A percentile compares a stretch with the other conserved stretches of the same genome.
Evolutionary conservation across 2,113 vertebrate species (phyloP).

Genomic region (Plecturocebus donacophilus): DNA sequence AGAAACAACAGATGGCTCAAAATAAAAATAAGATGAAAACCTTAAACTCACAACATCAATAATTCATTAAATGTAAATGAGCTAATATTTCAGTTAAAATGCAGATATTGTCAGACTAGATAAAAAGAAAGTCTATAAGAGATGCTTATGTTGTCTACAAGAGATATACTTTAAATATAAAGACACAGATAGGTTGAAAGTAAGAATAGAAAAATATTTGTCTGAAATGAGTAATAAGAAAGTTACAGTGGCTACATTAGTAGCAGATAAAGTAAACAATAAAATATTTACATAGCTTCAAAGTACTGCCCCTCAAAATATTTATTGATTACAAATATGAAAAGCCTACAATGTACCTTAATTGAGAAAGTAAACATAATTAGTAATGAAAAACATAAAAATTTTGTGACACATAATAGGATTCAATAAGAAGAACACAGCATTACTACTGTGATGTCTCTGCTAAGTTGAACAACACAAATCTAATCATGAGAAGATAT

Average conservation of each 20-base stretch:
- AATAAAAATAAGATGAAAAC: not conserved
- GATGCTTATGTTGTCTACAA: not conserved
- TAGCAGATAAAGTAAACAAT: not conserved
- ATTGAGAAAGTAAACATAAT: not conserved
- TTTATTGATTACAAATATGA: not conserved
- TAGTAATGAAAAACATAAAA: not conserved
- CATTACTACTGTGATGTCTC: not conserved
- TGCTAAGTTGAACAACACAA: not conserved
- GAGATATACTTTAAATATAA: not conserved
- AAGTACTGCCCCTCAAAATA: not conserved
- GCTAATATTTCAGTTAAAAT: slow-evolving; percentile 2
- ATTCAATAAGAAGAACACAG: not conserved
- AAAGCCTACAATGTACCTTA: not conserved
- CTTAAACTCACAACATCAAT: not conserved
- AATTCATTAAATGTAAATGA: slow-evolving; percentile 29
- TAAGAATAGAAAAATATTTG: not conserved
- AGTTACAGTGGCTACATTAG: not conserved
- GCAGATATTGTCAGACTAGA: not conserved
- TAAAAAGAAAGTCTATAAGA: not conserved
- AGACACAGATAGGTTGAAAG: not conserved
- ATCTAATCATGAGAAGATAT: not conserved
- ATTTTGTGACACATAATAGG: not conserved
- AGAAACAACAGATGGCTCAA: not conserved
- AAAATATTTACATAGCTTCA: slow-evolving; percentile 1
- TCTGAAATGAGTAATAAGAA: not conserved